Evolutionary conservation across 2,113 vertebrate species (phyloP), one percentile per base, ranked within the genome.

Genomic region (Rhodinocichla rosea): DNA sequence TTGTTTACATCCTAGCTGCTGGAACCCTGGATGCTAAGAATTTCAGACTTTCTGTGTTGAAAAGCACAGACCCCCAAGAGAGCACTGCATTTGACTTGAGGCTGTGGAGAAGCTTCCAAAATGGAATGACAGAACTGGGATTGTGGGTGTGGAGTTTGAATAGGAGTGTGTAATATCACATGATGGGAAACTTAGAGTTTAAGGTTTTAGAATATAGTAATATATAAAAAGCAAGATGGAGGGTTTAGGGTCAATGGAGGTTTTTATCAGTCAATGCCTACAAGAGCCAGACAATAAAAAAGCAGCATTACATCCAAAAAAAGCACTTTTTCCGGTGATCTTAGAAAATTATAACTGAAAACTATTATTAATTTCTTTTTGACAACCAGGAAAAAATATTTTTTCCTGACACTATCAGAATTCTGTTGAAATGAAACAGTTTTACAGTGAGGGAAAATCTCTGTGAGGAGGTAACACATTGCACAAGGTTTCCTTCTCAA

Each of bases 401-500:
- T 68, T 83, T 9, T 14, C 33, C 45, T 10, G 8, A 28, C 19
- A 57, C 13, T 14, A 55, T 23, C 24, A 78, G 12, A 82, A 76
- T 47, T 42, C 24, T 64, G 2, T 27, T 73, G 39, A 71, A 90
- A 68, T 3, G 0, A 47, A 83, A 26, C 7, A 21, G 11, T 13
- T 68, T 64, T 44, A 52, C 33, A 5, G 1, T 6, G 8, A 68
- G 33, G 28, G 40, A 67, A 71, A 35, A 16, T 2, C 3, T 35
- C 6, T 20, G 2, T 7, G 15, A 77, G 57, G 10, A 49, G 20
- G 15, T 22, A 57, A 3, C 22, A 32, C 6, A 16, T 0, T 2
- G 21, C n/a, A 35, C 27, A 47, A 79, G 35, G 33, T 27, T 33
- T 67, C 19, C 15, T 57, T 37, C 49, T 39, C 40, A 52, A 50